Conservation (phyloP, 2,797 vertebrate genomes). For the Tragopan temminckii region DNA sequence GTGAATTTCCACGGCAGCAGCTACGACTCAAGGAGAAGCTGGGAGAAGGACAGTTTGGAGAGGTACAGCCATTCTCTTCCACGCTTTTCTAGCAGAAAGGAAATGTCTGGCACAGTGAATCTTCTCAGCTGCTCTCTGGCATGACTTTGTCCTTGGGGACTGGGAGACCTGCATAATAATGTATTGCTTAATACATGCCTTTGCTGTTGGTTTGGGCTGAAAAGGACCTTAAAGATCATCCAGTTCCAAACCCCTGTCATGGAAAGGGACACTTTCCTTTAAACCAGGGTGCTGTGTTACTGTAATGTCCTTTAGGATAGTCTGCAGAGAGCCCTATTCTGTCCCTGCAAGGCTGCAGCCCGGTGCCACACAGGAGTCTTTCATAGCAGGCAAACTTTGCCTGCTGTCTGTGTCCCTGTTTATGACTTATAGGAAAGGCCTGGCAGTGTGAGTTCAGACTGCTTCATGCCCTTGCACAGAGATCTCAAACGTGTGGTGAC, state of each 20-base stretch:
- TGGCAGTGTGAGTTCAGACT: not conserved
- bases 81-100: not conserved
- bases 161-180: not conserved
- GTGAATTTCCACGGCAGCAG: constrained; percentile 75
- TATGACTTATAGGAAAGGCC: not conserved
- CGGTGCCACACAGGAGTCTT: not conserved
- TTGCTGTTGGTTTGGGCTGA: not conserved
- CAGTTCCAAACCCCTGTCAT: not conserved
- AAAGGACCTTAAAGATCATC: not conserved
- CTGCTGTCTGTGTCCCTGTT: not conserved
- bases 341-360: not conserved
- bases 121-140: not conserved
- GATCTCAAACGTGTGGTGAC: not conserved
- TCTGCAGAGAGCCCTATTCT: not conserved
- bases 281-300: not conserved
- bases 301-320: not conserved
- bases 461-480: not conserved
- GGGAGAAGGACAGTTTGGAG: constrained; percentile 75
- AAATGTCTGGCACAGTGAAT: not conserved
- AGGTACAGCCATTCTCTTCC: constrained; percentile 24
- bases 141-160: not conserved
- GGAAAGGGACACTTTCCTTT: not conserved
- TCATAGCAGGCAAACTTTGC: not conserved
- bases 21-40: constrained; percentile 76
- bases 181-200: not conserved